Conservation (phyloP, 2,888 invertebrate species). For the Nipponacmea schrenckii region DNA sequence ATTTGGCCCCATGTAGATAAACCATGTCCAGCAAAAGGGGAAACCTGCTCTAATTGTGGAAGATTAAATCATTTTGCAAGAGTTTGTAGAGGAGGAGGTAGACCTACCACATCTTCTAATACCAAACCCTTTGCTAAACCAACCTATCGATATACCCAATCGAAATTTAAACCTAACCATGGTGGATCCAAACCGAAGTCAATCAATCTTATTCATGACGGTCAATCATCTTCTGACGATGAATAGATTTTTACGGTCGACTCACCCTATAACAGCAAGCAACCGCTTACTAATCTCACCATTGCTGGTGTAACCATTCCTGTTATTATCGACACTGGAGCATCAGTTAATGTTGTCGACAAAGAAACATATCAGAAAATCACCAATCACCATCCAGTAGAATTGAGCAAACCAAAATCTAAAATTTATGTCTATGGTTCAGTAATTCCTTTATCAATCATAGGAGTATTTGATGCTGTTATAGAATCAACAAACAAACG, state of each 20-base stretch:
- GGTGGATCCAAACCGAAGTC: neutral
- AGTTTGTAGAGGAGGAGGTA: neutral
- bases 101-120: neutral
- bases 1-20: neutral
- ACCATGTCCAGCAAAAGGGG: conserved; percentile 5
- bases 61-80: neutral
- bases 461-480: too few species aligned
- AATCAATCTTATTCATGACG: neutral
- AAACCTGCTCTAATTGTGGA: neutral
- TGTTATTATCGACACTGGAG: too few species aligned
- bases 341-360: too few species aligned
- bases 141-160: too few species aligned
- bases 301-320: too few species aligned
- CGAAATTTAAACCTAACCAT: too few species aligned
- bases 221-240: neutral
- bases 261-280: neutral
- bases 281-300: neutral
- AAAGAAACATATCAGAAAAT: too few species aligned
- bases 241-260: neutral
- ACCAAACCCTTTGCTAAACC: neutral
- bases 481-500: too few species aligned
- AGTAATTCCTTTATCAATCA: too few species aligned
- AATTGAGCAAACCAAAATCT: too few species aligned
- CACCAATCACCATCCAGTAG: too few species aligned
- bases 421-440: too few species aligned